Evolutionary conservation across 1,140 invertebrate genomes (phyloP).

Genomic region (Eufriesea mexicana): DNA sequence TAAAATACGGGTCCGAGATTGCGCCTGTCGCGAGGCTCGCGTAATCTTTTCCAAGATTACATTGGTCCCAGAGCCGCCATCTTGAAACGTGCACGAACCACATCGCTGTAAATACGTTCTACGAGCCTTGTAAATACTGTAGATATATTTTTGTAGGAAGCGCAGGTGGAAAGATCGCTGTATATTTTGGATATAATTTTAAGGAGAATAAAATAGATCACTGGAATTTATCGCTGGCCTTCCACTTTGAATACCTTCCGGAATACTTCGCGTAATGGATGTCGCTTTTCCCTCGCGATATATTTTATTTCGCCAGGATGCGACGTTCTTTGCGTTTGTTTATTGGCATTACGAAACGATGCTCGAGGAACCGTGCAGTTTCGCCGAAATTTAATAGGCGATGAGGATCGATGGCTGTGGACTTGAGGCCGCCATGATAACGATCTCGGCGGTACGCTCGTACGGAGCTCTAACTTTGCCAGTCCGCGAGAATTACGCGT

Average conservation of each 20-base stretch:
- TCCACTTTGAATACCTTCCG: background rate
- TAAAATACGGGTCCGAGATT: background rate
- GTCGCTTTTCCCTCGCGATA: background rate
- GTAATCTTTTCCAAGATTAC: background rate
- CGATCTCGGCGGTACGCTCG: background rate
- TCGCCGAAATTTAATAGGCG: no score
- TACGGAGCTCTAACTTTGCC: background rate
- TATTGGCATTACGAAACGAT: background rate
- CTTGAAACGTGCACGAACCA: no score
- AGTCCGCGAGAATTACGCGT: no score
- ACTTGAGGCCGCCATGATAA: background rate
- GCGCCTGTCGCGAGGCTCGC: background rate
- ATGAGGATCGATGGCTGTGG: background rate
- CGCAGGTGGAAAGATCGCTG: background rate
- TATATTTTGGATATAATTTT: conserved; percentile 63
- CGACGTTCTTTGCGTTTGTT: background rate
- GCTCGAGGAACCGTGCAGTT: no score
- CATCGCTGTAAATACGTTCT: conserved; percentile 24
- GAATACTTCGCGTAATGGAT: background rate
- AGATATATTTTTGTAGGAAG: conserved; percentile 51
- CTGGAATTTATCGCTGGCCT: background rate
- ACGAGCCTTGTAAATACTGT: conserved; percentile 64
- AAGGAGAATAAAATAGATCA: conserved; percentile 45
- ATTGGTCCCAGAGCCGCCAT: background rate
- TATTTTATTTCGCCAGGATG: background rate